Base-by-base conservation (phyloP, 2,888 invertebrate species). In the Tuta absoluta region DNA sequence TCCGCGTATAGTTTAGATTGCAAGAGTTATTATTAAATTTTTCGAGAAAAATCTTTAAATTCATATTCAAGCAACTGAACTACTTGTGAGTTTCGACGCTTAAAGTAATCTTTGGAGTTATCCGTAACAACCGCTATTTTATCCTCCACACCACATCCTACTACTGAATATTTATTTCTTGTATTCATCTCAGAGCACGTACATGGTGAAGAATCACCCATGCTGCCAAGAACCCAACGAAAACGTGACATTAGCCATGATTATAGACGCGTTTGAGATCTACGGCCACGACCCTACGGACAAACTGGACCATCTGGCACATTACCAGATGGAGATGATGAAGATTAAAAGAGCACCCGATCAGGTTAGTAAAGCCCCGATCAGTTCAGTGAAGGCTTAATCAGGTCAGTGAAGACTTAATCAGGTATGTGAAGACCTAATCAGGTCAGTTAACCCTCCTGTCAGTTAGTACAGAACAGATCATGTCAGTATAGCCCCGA, bases 251-350 rank as follows among this genome's bases (percentile, higher is more conserved):
- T 72, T 91, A 64, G 85, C 89, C 1, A 87, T 91, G 89, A 80
- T 91, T 19, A 91, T 91, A 45, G 91, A 91, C 65, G 91, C 91
- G 0, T 91, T 77, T 71, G 91, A 91, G 77, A 90, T 91, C 64
- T 91, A 91, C 68, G 91, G 91, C 0, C 91, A 91, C 67, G 91
- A 91, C 67, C 91, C 91, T 14, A 90, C 91, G 0, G 91, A 91
- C 67, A 91, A 91, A 69, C 72, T 91, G 66, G 91, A 91, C 72
- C 81, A 89, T 45, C 75, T 91, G 0, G 85, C 84, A 0, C 89
- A 86, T 62, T 91, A 91, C 69, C 91, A 91, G 79, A 83, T 85
- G 19, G 87, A 90, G 72, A 91, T 91, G 91, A 85, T 90, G 87
- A 87, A 86, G 75, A 81, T 91, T 51, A 91, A 91, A 67, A 71